Evolutionary conservation across 2,888 invertebrate species (phyloP), one percentile per base, ranked within the genome.

Genomic region (Drosophila incognita): DNA sequence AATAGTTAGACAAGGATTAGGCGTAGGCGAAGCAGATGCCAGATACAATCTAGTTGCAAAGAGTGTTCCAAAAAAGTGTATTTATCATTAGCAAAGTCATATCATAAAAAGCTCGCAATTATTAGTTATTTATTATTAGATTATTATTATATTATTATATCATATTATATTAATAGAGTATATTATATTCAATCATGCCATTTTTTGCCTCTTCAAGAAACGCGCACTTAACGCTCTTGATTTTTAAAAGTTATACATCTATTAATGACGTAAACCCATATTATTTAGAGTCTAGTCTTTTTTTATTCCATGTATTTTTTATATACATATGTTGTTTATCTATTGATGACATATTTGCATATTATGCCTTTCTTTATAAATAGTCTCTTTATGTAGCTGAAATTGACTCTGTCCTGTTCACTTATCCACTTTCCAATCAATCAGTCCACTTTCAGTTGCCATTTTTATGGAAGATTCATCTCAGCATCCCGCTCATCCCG

Each of bases 401-500:
- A 51, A n/a, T n/a, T 54, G 36, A 27, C 18, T 38, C 15, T 29
- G 7, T 29, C 18, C 29, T 35, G 10, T 13, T 13, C 27, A 11
- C 10, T 61, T 42, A 42, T 38, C 48, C 27, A 42, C 74, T 63
- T 64, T 64, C 36, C 31, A 27, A 38, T 52, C 42, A 24, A 24
- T 51, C 48, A 31, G 24, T 13, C 27, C 51, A 63, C 42, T 68
- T 68, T 62, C 42, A 29, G 46, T 13, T 57, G 74, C 74, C 77
- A 77, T 74, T 60, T 65, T 75, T 66, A 21, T 36, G 35, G 6
- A 49, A 40, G 29, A 46, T 11, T 15, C 46, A 49, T 42, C n/a
- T 21, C 51, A 2, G 11, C 15, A 36, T n/a, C 35, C 13, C 24
- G 18, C 36, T 11, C 15, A 46, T 46, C 24, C 46, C 46, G 46